Evolutionary conservation across 2,888 invertebrate species (phyloP).

Genomic region (Eupithecia pulchellata): DNA sequence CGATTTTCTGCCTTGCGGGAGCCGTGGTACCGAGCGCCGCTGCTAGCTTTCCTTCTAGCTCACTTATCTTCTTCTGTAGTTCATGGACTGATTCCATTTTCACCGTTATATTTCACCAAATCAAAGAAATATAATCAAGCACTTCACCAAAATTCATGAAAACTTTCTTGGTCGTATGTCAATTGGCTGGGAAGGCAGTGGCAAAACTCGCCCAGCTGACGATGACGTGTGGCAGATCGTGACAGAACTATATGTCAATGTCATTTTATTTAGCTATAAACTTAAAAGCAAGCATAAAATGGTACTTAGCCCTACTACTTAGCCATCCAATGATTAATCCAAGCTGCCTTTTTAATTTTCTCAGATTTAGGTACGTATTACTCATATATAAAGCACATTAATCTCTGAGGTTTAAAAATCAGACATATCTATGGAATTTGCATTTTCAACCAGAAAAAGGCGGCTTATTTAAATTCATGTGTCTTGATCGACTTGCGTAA

Average conservation of each 20-base stretch:
- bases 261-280: too few relatives aligned
- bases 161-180: background rate
- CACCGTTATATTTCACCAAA: conserved; percentile 46
- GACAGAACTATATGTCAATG: background rate
- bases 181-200: background rate
- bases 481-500: too few relatives aligned
- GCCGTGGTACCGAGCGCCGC: conserved; percentile 70
- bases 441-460: too few relatives aligned
- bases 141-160: background rate
- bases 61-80: conserved; percentile 86
- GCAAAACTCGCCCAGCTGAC: conserved; percentile 13
- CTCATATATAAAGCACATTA: too few relatives aligned
- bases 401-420: too few relatives aligned
- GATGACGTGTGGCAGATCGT: conserved; percentile 10
- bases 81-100: conserved; percentile 87
- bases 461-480: too few relatives aligned
- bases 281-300: too few relatives aligned
- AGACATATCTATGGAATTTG: too few relatives aligned
- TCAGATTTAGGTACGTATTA: too few relatives aligned
- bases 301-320: too few relatives aligned
- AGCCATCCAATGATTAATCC: too few relatives aligned
- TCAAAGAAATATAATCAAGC: conserved; percentile 11
- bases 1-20: conserved; percentile 89
- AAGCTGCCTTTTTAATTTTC: too few relatives aligned
- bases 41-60: conserved; percentile 88